Conservation (phyloP, 1,140 invertebrate species). For the Philopotamus ludificatus region DNA sequence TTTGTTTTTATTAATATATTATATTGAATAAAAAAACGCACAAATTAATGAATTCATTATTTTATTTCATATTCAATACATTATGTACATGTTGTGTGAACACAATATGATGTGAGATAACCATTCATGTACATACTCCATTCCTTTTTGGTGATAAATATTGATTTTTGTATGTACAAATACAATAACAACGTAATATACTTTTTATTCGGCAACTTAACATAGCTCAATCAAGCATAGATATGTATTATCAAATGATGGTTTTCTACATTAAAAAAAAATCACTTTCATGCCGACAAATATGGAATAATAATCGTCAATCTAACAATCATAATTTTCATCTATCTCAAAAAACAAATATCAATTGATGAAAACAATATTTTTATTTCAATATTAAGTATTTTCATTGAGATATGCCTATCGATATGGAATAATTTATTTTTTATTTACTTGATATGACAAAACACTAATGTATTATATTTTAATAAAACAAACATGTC, state of each 20-base stretch:
- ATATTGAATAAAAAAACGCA: background rate
- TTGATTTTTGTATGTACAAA: slow-evolving; percentile 41
- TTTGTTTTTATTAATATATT: background rate
- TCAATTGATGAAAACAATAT: background rate
- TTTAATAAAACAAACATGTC: background rate
- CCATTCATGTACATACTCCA: slow-evolving; percentile 30
- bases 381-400: background rate
- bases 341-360: too few species aligned
- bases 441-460: slow-evolving; percentile 11
- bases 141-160: slow-evolving; percentile 39
- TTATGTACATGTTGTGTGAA: slow-evolving; percentile 40
- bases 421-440: slow-evolving; percentile 22
- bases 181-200: slow-evolving; percentile 41
- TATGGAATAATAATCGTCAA: background rate
- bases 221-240: slow-evolving; percentile 34
- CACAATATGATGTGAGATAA: slow-evolving; percentile 39
- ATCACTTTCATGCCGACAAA: background rate
- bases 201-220: slow-evolving; percentile 40
- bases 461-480: slow-evolving; percentile 12
- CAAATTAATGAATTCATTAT: slow-evolving; percentile 31
- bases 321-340: too few species aligned
- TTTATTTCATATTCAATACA: slow-evolving; percentile 42
- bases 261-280: background rate
- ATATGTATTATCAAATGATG: slow-evolving; percentile 29
- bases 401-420: slow-evolving; percentile 20